Percentiles rank a stretch among this genome's conserved stretches.
Conservation (phyloP, 1,140 invertebrate species). For the Tribolium castaneum region DNA sequence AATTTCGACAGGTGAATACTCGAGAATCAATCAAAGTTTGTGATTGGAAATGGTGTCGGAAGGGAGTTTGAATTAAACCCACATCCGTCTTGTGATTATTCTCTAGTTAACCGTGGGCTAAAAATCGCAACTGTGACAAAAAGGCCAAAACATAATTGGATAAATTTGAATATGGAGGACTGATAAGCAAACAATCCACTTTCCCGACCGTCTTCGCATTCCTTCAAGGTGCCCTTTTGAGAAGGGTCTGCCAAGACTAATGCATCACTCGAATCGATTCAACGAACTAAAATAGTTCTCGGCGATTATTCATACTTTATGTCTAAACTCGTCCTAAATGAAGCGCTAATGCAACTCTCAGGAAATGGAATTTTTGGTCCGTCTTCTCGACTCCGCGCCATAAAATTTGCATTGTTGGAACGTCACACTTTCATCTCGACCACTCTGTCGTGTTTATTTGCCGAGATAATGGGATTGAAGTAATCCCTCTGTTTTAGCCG, state of each 20-base stretch:
- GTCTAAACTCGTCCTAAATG: not conserved
- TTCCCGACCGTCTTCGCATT: constrained; percentile 4
- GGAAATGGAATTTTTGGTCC: constrained; percentile 20
- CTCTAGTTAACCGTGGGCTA: too few species aligned
- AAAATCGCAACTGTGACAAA: not conserved
- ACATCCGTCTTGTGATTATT: not conserved
- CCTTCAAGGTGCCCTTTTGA: constrained; percentile 11
- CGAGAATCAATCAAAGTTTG: constrained; percentile 21
- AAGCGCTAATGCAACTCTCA: constrained; percentile 11
- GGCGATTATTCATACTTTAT: constrained; percentile 16
- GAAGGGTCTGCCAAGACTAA: not conserved
- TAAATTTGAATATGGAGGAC: constrained; percentile 24
- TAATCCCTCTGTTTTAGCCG: not conserved
- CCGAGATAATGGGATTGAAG: constrained; percentile 3
- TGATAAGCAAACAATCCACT: constrained; percentile 26
- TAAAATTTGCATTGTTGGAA: constrained; percentile 6
- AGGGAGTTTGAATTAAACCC: not conserved
- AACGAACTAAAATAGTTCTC: constrained; percentile 6
- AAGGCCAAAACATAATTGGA: constrained; percentile 15
- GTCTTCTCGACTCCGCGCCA: not conserved
- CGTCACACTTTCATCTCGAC: not conserved
- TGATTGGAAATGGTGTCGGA: not conserved
- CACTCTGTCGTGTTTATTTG: not conserved
- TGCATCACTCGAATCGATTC: constrained; percentile 9
- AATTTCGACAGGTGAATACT: not conserved